phyloP scores from a whole-genome alignment of 2,113 vertebrate genomes.

The Neogale vison region DNA sequence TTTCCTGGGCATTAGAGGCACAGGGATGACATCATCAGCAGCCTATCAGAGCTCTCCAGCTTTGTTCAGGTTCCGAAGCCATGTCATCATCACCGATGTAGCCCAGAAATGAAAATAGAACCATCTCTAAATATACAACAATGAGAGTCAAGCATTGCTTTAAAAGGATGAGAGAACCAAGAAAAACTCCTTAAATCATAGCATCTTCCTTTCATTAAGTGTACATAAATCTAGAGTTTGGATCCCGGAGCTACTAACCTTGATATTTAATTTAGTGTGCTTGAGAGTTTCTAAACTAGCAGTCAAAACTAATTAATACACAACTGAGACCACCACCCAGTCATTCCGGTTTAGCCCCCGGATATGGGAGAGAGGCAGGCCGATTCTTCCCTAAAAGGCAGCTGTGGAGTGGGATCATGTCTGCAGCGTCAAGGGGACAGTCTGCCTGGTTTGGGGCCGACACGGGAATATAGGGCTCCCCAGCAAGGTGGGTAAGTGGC shows the following conservation, averaged over 20 bases:
- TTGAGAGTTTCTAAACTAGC: conserved; percentile 71
- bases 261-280: conserved; percentile 81
- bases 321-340: conserved; percentile 73
- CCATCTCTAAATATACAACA: conserved; percentile 79
- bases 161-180: conserved; percentile 68
- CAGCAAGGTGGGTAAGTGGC: conserved; percentile 76
- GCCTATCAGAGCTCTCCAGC: conserved; percentile 69
- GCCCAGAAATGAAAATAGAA: conserved; percentile 75
- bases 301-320: conserved; percentile 83
- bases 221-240: conserved; percentile 71
- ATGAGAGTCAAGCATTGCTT: conserved; percentile 71
- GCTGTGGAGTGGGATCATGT: conserved; percentile 52
- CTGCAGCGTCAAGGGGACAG: neutral
- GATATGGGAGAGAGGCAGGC: conserved; percentile 55
- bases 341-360: conserved; percentile 73
- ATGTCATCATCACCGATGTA: conserved; percentile 53
- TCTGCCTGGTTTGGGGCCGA: neutral
- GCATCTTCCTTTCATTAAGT: conserved; percentile 28
- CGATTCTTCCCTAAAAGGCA: conserved; percentile 63
- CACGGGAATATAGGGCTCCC: conserved; percentile 41
- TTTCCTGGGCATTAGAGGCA: conserved; percentile 63
- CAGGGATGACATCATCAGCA: conserved; percentile 61
- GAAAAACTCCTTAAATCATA: conserved; percentile 73
- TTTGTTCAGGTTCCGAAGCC: conserved; percentile 76
- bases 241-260: conserved; percentile 71